Percentiles rank a stretch among this genome's conserved stretches.
These are phyloP conservation scores for Podarcis siculus DNA, from an alignment of 2,797 vertebrate genomes.

Conservation along the genomic window DNA sequence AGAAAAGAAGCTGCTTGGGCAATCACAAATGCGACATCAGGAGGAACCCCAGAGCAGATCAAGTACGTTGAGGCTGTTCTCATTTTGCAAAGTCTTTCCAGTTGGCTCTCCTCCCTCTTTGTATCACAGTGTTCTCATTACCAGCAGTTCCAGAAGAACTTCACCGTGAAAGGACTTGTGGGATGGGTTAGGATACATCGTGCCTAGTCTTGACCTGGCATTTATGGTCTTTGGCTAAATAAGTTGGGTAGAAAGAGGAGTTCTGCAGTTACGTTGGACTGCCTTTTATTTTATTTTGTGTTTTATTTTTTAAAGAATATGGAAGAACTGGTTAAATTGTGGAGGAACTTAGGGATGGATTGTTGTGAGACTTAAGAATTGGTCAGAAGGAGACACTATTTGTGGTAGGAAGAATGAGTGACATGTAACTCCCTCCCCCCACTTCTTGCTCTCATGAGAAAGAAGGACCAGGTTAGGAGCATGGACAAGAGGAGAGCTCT, in stretches of 20 bases:
- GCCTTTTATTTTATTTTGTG: neutral
- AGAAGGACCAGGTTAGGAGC: neutral
- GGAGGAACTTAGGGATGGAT: neutral
- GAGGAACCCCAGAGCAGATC: slow-evolving; percentile 96
- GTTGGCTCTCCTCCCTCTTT: neutral
- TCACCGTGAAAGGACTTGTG: neutral
- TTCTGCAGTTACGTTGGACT: no score
- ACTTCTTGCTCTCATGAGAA: neutral
- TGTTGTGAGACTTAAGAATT: neutral
- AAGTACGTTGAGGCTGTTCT: slow-evolving; percentile 74
- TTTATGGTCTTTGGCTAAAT: neutral
- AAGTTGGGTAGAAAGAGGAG: neutral
- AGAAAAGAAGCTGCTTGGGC: slow-evolving; percentile 98
- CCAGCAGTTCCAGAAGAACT: neutral
- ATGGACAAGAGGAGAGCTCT: no score
- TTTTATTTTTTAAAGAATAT: neutral
- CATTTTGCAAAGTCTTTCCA: neutral
- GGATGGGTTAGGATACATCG: neutral
- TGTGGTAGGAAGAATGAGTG: neutral
- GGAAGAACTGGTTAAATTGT: neutral
- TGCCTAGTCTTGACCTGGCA: neutral
- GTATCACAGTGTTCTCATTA: neutral
- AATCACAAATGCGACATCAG: slow-evolving; percentile 98
- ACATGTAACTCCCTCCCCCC: neutral
- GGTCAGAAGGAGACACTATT: no score